Base-by-base conservation (phyloP, 2,113 vertebrate species). In the Melanostigma gelatinosum region DNA sequence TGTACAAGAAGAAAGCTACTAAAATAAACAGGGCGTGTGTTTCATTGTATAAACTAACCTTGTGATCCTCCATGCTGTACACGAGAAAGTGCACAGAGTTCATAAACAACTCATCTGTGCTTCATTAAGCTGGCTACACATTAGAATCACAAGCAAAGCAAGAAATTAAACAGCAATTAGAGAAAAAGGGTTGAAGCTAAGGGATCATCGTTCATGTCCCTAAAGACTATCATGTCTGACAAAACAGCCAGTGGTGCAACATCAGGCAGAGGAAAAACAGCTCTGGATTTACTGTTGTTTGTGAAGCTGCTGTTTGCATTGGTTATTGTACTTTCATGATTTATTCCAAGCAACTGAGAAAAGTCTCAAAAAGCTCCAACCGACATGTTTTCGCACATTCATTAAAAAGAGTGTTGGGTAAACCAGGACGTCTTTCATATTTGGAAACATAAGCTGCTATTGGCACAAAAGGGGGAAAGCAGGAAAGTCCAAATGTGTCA, bases 141-240 rank as follows among this genome's bases (percentile, higher is more conserved):
- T 85, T 77, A 82, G 72, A 85, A 92, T 91, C 84, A 85, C 60
- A 38, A 85, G 81, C 85, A 91, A 88, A 89, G 88, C 87, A 87
- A 91, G 79, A 88, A 92, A 93, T 92, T 91, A 93, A 93, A 92
- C 63, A 83, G 88, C 86, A 93, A 94, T 94, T 94, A 91, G 85
- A 88, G 79, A 77, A 83, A 91, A 90, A 22, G 74, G 79, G 79
- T 77, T 29, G 52, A 80, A 83, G 87, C 85, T 48, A 1, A 69
- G 93, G 92, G 91, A 92, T 83, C 70, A 85, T 86, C 65, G 54
- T 70, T 88, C 65, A 75, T 9, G n/a, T 91, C 93, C 90, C 91
- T 61, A 29, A 85, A 86, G 93, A 90, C 85, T 77, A 60, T 13
- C 24, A 24, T 27, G 78, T 87, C 79, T 85, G 75, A 80, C 71